A percentile compares a stretch with the other conserved stretches of the same genome.
Conservation (phyloP, 2,113 vertebrate genomes). For the Hemiprocne comata region DNA sequence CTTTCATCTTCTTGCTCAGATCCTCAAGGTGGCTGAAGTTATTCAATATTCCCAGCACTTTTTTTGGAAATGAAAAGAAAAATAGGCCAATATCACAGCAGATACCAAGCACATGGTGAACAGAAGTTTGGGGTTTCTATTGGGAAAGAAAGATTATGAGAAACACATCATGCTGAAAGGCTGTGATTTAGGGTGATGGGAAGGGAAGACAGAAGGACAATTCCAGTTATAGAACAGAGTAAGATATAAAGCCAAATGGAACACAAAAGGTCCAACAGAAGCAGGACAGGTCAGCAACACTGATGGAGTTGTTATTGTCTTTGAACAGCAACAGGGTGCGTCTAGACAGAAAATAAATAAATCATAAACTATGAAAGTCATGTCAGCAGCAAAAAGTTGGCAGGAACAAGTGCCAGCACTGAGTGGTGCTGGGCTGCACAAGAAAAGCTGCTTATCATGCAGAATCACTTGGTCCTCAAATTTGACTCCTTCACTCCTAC, state of each 20-base stretch:
- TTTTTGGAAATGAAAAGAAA: neutral
- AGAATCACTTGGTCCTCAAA: conserved; percentile 19
- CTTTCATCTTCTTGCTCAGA: neutral
- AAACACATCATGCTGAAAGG: neutral
- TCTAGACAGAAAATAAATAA: neutral
- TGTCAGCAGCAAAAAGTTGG: conserved; percentile 22
- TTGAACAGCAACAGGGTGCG: neutral
- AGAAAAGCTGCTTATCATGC: conserved; percentile 51
- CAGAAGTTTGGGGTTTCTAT: neutral
- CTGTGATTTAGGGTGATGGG: neutral
- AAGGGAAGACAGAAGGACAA: neutral
- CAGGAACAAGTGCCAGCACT: neutral
- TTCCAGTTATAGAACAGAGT: neutral
- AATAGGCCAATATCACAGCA: neutral
- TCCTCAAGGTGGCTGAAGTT: neutral
- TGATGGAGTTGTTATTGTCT: neutral
- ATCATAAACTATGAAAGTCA: neutral
- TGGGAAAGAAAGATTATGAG: neutral
- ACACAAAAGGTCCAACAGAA: neutral
- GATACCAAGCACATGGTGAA: neutral
- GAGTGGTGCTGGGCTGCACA: conserved; percentile 38
- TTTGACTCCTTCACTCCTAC: neutral
- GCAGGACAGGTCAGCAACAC: neutral
- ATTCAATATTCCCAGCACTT: neutral
- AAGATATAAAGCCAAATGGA: neutral